A percentile compares a stretch with the other conserved stretches of the same genome.
Conservation (phyloP, 2,888 invertebrate genomes). For the Anodontia alba region DNA sequence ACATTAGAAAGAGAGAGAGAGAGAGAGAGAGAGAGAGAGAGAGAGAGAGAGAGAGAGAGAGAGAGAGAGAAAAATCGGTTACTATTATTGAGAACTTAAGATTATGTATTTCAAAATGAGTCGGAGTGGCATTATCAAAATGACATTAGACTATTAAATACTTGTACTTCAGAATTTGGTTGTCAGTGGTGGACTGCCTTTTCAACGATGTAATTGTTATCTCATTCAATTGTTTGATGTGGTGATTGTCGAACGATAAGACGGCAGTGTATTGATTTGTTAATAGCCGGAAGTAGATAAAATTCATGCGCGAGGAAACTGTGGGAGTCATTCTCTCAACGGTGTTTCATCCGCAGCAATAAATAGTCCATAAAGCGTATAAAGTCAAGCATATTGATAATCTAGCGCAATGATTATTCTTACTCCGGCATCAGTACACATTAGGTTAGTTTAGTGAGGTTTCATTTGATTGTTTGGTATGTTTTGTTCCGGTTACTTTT, state of each 20-base stretch:
- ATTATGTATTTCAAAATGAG: too few relatives aligned
- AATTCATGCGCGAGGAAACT: neutral
- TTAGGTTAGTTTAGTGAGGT: constrained; percentile 2
- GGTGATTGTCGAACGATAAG: neutral
- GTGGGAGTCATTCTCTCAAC: neutral
- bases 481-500: neutral
- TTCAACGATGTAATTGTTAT: neutral
- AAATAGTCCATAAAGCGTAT: constrained; percentile 16
- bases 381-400: constrained; percentile 6
- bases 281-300: constrained; percentile 9
- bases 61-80: too few relatives aligned
- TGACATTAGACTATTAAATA: too few relatives aligned
- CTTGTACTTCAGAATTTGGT: too few relatives aligned
- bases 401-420: neutral
- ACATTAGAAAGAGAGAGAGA: too few relatives aligned
- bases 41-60: too few relatives aligned
- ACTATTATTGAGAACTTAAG: too few relatives aligned
- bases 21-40: too few relatives aligned
- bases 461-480: constrained; percentile 8
- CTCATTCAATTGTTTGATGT: neutral
- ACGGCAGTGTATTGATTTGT: neutral
- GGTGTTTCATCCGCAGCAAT: neutral
- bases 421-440: neutral
- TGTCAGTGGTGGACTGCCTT: neutral
- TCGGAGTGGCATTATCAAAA: too few relatives aligned